Conservation (phyloP, 2,888 invertebrate genomes). For the Drosophila mercatorum region DNA sequence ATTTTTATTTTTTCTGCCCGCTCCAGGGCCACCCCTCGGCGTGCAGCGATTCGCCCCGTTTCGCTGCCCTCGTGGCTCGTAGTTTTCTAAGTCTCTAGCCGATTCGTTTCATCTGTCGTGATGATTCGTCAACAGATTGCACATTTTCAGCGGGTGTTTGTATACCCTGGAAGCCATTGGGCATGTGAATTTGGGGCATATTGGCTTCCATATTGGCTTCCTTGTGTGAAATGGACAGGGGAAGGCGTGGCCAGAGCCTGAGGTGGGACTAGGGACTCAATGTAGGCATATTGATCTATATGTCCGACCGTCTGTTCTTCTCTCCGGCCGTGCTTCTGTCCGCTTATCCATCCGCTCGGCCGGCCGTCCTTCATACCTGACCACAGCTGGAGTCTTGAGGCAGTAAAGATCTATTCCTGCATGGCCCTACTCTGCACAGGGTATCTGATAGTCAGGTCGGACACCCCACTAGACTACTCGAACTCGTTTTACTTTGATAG, state of each 20-base stretch:
- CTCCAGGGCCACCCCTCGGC: background rate
- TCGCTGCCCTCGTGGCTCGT: background rate
- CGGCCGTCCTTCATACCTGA: background rate
- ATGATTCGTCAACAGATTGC: slow-evolving; percentile 69
- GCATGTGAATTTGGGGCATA: background rate
- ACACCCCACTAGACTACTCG: background rate
- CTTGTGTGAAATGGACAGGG: no score
- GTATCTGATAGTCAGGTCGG: background rate
- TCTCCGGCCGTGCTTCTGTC: background rate
- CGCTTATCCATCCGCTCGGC: background rate
- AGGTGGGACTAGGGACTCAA: no score
- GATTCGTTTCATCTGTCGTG: slow-evolving; percentile 44
- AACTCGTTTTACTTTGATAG: background rate
- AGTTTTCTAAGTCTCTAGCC: slow-evolving; percentile 30
- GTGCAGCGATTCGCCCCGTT: background rate
- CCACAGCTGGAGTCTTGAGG: background rate
- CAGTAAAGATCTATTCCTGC: background rate
- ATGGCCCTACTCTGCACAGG: background rate
- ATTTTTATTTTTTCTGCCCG: background rate
- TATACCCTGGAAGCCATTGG: background rate
- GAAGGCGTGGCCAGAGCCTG: no score
- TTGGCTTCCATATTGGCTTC: background rate
- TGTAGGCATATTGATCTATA: no score
- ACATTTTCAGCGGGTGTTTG: slow-evolving; percentile 33
- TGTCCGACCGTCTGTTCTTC: background rate